Base-by-base conservation (phyloP, 2,113 vertebrate species). In the Diadophis punctatus region DNA sequence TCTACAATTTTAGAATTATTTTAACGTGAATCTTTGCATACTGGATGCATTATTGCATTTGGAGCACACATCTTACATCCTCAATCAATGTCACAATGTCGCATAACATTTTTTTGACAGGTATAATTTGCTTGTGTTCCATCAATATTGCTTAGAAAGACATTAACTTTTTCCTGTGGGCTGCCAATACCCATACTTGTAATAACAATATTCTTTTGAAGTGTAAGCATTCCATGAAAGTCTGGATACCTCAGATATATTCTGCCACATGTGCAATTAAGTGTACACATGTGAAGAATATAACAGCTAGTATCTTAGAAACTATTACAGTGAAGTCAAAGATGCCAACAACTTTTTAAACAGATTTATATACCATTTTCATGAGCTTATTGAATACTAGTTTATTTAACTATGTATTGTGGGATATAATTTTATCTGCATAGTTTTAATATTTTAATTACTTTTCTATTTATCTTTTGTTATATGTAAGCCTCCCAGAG, bases 231-330 rank as follows among this genome's bases (percentile, higher is more conserved):
- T 95, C 74, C 25, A 68, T 12, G 52, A 22, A 85, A 58, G 63
- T 48, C 48, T 56, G 2, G 1, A 91, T 22, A 91, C 0, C 49
- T 3, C 0, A 0, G 43, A 63, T 18, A 52, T 84, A 43, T 25
- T 0, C 0, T 46, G 22, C 53, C 74, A 89, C 0, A 0, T 91
- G 90, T 51, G 60, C 16, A 22, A 56, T 55, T n/a, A 53, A 92
- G 55, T 68, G 14, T 34, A 68, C 23, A 7, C 51, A 68, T 68
- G 63, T 49, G 14, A 20, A 2, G 60, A 89, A 63, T 25, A 22
- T 23, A n/a, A 56, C 68, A 88, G n/a, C 53, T 93, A n/a, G 68
- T 85, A 88, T 52, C 16, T 88, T 91, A 89, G 85, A 56, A 91
- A 49, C 1, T 11, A 91, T 68, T 49, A 89, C 0, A 0, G 39